Evolutionary conservation across 2,797 vertebrate species (phyloP).

Genomic region (Hylomyscus alleni): DNA sequence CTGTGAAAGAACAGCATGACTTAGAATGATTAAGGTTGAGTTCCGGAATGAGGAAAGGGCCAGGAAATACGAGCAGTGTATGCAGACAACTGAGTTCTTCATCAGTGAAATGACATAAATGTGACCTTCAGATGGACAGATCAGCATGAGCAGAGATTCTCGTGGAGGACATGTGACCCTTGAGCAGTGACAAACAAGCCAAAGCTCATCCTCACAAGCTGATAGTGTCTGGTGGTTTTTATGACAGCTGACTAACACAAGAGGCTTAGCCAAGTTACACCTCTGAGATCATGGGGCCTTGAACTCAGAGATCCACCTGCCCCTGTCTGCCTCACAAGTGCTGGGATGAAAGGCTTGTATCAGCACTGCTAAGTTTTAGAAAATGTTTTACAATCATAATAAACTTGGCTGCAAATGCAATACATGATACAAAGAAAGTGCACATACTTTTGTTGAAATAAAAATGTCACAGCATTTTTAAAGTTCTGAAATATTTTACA

Average conservation of each 20-base stretch:
- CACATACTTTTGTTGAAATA: neutral
- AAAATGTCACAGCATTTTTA: neutral
- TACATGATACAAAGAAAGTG: neutral
- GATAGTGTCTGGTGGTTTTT: neutral
- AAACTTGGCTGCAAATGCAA: slow-evolving; percentile 5
- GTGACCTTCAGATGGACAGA: neutral
- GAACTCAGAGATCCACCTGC: neutral
- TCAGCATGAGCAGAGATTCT: neutral
- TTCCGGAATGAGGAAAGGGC: neutral
- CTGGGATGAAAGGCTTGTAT: too few species aligned
- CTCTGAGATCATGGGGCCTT: neutral
- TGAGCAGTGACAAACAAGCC: neutral
- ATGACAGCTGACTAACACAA: neutral
- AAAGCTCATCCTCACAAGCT: neutral
- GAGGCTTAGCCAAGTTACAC: neutral
- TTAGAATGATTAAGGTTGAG: neutral
- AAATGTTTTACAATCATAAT: neutral
- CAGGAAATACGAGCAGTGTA: neutral
- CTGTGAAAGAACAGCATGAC: neutral
- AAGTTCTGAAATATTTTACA: neutral
- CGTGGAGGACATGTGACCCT: neutral
- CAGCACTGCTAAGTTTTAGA: neutral
- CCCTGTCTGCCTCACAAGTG: neutral
- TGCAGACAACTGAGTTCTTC: neutral
- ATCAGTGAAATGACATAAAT: neutral